These are phyloP conservation scores for Scaptomyza parva DNA, from an alignment of 2,888 invertebrate genomes.

Conservation along the genomic window DNA sequence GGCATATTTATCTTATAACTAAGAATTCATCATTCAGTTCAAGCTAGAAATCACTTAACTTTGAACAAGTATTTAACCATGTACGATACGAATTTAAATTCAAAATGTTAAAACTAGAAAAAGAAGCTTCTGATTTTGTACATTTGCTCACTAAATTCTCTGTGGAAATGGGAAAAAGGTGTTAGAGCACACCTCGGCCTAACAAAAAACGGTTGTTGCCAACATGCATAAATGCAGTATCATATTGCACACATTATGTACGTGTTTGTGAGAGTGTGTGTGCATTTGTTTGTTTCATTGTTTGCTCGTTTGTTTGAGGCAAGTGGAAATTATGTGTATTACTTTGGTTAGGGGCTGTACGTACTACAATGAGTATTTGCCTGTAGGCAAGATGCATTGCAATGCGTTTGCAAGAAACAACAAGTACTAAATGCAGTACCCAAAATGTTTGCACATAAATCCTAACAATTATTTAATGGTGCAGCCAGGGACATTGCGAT, in stretches of 20 bases:
- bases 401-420: conserved; percentile 35
- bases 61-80: neutral
- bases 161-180: neutral
- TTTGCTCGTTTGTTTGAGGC: conserved; percentile 46
- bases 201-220: conserved; percentile 47
- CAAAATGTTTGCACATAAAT: conserved; percentile 75
- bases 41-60: neutral
- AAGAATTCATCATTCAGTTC: neutral
- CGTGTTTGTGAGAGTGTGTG: conserved; percentile 3
- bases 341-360: conserved; percentile 56
- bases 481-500: conserved; percentile 55
- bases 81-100: neutral
- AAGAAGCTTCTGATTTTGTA: neutral
- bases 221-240: conserved; percentile 72
- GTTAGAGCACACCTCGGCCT: neutral
- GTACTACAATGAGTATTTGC: conserved; percentile 56
- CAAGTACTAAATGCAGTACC: conserved; percentile 38
- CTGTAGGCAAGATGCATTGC: conserved; percentile 65
- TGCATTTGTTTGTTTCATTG: conserved; percentile 33
- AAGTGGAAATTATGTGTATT: conserved; percentile 74
- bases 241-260: conserved; percentile 52
- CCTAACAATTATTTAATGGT: conserved; percentile 75
- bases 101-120: neutral
- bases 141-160: conserved; percentile 33
- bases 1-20: no score